Evolutionary conservation across 2,888 invertebrate genomes (phyloP), one percentile per base, ranked within the genome.

Genomic region (Hypomecis punctinalis): DNA sequence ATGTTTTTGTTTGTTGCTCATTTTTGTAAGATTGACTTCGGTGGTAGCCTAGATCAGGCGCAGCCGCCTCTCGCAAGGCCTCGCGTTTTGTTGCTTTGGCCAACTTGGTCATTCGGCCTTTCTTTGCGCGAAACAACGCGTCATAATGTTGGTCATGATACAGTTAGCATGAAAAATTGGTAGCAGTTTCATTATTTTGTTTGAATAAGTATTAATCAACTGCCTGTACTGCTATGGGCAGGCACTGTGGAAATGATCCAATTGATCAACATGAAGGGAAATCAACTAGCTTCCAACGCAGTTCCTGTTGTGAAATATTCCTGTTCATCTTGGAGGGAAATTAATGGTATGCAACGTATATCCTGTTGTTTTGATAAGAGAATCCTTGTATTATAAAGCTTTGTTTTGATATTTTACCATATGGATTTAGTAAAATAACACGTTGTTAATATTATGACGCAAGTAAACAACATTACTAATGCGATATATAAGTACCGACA

Each of bases 41-140:
- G 36, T 54, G 53, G 49, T 59, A 73, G 72, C 58, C 66, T 71
- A 75, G 75, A 72, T 73, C 71, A 69, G 68, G 71, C 67, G 69
- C 67, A 69, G 68, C 70, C 66, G 74, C 78, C 82, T 81, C 81
- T 84, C 81, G 74, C 71, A 77, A 79, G 82, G 79, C 88, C 88
- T 88, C 86, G 86, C 75, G 56, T 72, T 76, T 75, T 76, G 61
- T 76, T 59, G 76, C 72, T 79, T 80, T 73, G 76, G 69, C 76
- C 72, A 74, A 74, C 64, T 76, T 76, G 69, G 72, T 61, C 72
- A 73, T 73, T 79, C 72, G 74, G 75, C 80, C 79, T 83, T 82
- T 80, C 73, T 78, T 76, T 68, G 71, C 74, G 77, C 72, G 74
- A 79, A 79, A 80, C 77, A 76, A 78, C 72, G 72, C 60, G 64